Base-by-base conservation (phyloP, 37 sponge, comb jelly and placozoan species). In the Agelas oroides region DNA sequence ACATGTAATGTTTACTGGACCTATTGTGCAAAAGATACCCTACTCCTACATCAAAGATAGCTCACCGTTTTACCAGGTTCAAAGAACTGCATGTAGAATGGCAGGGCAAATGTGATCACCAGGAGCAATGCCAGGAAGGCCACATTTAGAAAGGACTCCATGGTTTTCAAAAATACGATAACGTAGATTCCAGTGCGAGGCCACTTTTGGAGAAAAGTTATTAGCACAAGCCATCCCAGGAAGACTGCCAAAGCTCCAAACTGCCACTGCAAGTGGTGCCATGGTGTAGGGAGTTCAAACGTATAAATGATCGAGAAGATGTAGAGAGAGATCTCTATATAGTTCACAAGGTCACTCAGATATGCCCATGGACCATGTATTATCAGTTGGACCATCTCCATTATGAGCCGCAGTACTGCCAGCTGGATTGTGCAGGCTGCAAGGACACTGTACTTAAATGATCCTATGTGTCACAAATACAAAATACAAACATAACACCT, bases 191-290 rank as follows among this genome's bases (percentile, higher is more conserved):
- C 88, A 3, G 89, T 76, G 18, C 85, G 78, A 27, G 93, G 92
- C 12, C 85, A 76, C 63, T 84, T 82, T 34, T 84, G 82, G 41
- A 90, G 59, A 70, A 90, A 90, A 53, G 90, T 53, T n/a, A 94
- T 65, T 68, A 94, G 67, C 59, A 79, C 81, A 31, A 90, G 80
- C 96, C 96, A 96, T 16, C 88, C 81, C 5, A 93, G 62, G 69
- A 92, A 90, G 31, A 96, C 53, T 33, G 88, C 87, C 19, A 96
- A 25, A 15, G 84, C 86, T 32, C 96, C 96, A 38, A 90, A 53
- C 82, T 87, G 85, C 91, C 90, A 94, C 67, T 79, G 84, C 90
- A 84, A 89, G 32, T 63, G 71, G 5, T 35, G 28, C 25, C 87
- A 86, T 32, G 37, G 27, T 30, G 28, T 31, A 33, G 25, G 39